phyloP scores from a whole-genome alignment of 2,888 invertebrate genomes.

The Sisyra terminalis region DNA sequence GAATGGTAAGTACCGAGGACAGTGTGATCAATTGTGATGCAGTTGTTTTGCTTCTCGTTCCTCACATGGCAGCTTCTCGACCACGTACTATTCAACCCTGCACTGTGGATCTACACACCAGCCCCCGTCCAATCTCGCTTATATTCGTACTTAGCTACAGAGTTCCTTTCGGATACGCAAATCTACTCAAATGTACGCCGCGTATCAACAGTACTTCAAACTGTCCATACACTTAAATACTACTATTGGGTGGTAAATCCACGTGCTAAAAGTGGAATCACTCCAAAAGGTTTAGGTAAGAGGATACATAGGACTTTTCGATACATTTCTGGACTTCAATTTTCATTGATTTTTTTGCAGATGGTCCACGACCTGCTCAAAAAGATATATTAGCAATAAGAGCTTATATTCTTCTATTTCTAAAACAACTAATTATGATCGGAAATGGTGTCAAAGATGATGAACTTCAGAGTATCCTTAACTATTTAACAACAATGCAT shows the following conservation, averaged over 20 bases:
- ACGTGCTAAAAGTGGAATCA: slow-evolving; percentile 83
- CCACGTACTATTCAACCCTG: slow-evolving; percentile 98
- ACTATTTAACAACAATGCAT: slow-evolving; percentile 94
- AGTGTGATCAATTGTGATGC: slow-evolving; percentile 44
- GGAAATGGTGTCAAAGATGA: slow-evolving; percentile 96
- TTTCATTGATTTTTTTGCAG: slow-evolving; percentile 31
- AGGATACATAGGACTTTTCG: no score
- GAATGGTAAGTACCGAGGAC: slow-evolving; percentile 34
- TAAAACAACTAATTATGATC: slow-evolving; percentile 92
- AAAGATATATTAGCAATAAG: slow-evolving; percentile 90
- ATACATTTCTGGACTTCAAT: slow-evolving; percentile 2
- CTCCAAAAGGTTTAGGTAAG: slow-evolving; percentile 87
- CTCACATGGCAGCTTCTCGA: slow-evolving; percentile 93
- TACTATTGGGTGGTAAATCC: slow-evolving; percentile 99
- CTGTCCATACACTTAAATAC: slow-evolving; percentile 96
- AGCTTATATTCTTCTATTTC: slow-evolving; percentile 85
- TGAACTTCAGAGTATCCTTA: slow-evolving; percentile 94
- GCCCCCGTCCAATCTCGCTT: slow-evolving; percentile 88
- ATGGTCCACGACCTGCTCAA: slow-evolving; percentile 85
- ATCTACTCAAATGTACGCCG: slow-evolving; percentile 93
- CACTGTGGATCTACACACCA: slow-evolving; percentile 96
- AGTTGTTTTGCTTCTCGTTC: slow-evolving; percentile 83
- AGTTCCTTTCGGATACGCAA: slow-evolving; percentile 93
- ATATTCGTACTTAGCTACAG: slow-evolving; percentile 97
- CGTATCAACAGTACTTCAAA: slow-evolving; percentile 93